phyloP scores from a whole-genome alignment of 2,797 vertebrate genomes.

The Chrysocyon brachyurus region DNA sequence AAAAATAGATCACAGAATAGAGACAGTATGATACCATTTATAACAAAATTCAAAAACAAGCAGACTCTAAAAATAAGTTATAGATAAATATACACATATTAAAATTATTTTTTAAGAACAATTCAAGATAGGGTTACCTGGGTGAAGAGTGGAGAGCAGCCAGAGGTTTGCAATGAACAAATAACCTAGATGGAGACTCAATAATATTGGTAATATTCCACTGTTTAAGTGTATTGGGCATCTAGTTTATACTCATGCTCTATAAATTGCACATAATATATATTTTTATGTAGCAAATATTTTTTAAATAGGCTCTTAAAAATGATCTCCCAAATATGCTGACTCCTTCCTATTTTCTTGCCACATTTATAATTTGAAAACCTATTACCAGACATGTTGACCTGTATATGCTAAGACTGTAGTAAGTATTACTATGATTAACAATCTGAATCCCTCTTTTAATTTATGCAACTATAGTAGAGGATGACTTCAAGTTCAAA shows the following conservation, averaged over 20 bases:
- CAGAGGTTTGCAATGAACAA: background rate
- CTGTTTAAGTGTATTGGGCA: background rate
- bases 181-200: background rate
- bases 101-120: slow-evolving; percentile 27
- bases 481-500: slow-evolving; percentile 28
- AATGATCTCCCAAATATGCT: slow-evolving; percentile 13
- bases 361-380: slow-evolving; percentile 50
- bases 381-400: slow-evolving; percentile 37
- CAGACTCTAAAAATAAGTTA: slow-evolving; percentile 51
- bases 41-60: slow-evolving; percentile 44
- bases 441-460: background rate
- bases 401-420: background rate
- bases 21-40: slow-evolving; percentile 34
- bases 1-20: background rate
- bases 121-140: background rate
- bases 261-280: slow-evolving; percentile 3
- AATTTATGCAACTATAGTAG: background rate
- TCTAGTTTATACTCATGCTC: background rate
- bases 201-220: background rate
- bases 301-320: slow-evolving; percentile 11
- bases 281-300: background rate
- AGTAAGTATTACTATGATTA: slow-evolving; percentile 5
- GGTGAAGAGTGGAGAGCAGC: background rate
- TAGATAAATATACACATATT: background rate
- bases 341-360: slow-evolving; percentile 48